Evolutionary conservation across 2,888 invertebrate species (phyloP), one percentile per base, ranked within the genome.

Genomic region (Pterostichus madidus): DNA sequence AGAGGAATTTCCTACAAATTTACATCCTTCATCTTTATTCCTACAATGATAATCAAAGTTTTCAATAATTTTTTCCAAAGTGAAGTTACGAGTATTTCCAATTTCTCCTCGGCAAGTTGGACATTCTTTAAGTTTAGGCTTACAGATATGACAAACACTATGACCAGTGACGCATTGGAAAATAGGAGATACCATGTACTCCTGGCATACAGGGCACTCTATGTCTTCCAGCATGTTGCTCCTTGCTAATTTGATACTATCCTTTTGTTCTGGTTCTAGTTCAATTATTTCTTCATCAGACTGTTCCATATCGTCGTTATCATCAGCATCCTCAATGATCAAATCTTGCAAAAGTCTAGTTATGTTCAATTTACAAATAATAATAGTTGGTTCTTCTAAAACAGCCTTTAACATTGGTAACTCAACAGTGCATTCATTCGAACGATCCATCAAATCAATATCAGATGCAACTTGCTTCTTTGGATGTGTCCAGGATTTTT

Each of bases 161-260:
- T 89, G 89, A 4, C 89, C 89, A 3, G 84, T 85, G 0, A 84
- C 68, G 84, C 89, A 89, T 84, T 89, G 88, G 56, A 84, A 86
- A 80, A 89, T 89, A 0, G 89, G 89, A 0, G 89, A 87, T 2
- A 87, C 84, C 87, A 89, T 88, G 73, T 88, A 87, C 24, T 88
- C 87, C 53, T 88, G 85, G 84, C 89, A 89, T 7, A 89, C 86
- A 0, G 88, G 89, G 84, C 89, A 89, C 85, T 89, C 89, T 4
- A 89, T 68, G 35, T 84, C 81, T n/a, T 75, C 77, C 35, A 86
- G 49, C 13, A 86, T 78, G 64, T 84, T 80, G 39, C 80, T 77
- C 35, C 84, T 44, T 10, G 61, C 15, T 13, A 32, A 52, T 73
- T 56, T 56, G 10, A 17, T 13, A 56, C 44, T 46, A 35, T 15